phyloP scores from a whole-genome alignment of 1,140 invertebrate genomes.

The Adelges cooleyi region DNA sequence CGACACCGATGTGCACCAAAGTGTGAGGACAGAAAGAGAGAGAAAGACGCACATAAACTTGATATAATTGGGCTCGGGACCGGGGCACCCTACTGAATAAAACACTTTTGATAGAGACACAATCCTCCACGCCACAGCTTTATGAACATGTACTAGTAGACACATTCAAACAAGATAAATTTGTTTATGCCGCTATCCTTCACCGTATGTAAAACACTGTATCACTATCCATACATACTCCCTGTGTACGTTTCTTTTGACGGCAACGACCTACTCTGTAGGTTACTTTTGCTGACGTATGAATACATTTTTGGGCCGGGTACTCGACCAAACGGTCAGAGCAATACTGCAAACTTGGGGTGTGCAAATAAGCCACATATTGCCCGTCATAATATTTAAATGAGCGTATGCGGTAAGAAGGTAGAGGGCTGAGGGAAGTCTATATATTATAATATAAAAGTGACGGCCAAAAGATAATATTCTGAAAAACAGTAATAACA shows the following conservation, averaged over 20 bases:
- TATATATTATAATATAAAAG: background rate
- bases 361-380: no score
- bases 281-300: no score
- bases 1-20: background rate
- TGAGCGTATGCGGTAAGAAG: background rate
- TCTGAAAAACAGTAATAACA: no score
- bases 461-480: background rate
- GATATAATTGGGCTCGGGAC: conserved; percentile 1
- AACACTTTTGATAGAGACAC: background rate
- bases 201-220: no score
- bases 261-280: background rate
- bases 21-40: no score
- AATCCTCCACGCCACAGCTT: no score
- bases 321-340: no score
- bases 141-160: no score
- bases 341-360: no score
- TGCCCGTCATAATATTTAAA: background rate
- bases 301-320: no score
- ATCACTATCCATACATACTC: no score
- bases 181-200: background rate
- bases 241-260: background rate
- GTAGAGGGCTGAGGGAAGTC: background rate
- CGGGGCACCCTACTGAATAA: background rate
- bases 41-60: background rate
- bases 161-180: background rate